phyloP scores from a whole-genome alignment of 1,140 invertebrate species.

The Physella acuta region DNA sequence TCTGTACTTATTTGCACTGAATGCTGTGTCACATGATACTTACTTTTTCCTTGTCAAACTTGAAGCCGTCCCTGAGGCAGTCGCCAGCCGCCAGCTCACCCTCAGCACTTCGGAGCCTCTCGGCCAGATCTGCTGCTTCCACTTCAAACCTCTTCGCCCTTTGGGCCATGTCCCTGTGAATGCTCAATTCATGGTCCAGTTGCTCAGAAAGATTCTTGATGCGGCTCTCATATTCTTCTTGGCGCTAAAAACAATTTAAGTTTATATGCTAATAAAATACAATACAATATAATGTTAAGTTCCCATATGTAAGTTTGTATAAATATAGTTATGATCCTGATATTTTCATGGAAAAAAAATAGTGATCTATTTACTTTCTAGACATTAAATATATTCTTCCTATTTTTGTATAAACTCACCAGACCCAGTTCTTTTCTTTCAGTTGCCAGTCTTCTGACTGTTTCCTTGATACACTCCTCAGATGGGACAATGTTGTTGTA shows the following conservation, averaged over 20 bases:
- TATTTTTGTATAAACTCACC: slow-evolving; percentile 41
- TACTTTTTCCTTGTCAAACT: slow-evolving; percentile 57
- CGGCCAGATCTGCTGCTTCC: slow-evolving; percentile 45
- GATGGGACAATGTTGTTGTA: slow-evolving; percentile 37
- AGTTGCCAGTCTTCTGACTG: slow-evolving; percentile 35
- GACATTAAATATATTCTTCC: background rate
- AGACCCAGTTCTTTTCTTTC: slow-evolving; percentile 38
- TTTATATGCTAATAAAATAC: too few species aligned
- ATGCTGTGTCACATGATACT: too few species aligned
- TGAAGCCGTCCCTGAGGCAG: slow-evolving; percentile 54
- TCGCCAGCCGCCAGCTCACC: slow-evolving; percentile 56
- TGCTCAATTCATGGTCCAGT: slow-evolving; percentile 50
- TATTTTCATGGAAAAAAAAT: background rate
- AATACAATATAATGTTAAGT: too few species aligned
- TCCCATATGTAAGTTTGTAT: too few species aligned
- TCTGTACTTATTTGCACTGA: too few species aligned
- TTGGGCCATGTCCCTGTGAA: slow-evolving; percentile 42
- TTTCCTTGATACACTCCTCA: slow-evolving; percentile 53
- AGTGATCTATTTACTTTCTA: background rate
- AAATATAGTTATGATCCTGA: background rate
- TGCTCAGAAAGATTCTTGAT: slow-evolving; percentile 52
- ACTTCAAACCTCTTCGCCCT: slow-evolving; percentile 47
- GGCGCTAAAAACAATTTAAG: slow-evolving; percentile 47
- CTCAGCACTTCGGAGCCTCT: slow-evolving; percentile 47
- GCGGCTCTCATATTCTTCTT: slow-evolving; percentile 49